Conservation (phyloP, 2,888 invertebrate genomes). For the Trimorus sp. region DNA sequence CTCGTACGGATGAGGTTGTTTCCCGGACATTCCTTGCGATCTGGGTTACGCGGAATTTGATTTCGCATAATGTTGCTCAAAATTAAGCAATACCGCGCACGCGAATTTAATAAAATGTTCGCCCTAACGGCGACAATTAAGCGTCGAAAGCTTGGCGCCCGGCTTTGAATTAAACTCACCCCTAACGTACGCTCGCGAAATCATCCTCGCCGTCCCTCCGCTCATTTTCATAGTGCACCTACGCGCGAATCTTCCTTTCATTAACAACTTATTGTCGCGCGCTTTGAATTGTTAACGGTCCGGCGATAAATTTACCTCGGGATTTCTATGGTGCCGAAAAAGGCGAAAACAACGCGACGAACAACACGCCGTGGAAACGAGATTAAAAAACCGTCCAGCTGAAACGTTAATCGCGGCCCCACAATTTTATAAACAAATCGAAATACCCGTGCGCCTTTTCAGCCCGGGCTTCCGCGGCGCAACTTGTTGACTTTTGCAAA, state of each 20-base stretch:
- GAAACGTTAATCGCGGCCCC: not conserved
- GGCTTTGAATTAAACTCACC: constrained; percentile 34
- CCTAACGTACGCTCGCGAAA: constrained; percentile 33
- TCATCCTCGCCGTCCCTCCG: constrained; percentile 30
- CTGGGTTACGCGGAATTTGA: not conserved
- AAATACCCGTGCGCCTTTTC: constrained; percentile 7
- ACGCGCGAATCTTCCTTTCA: constrained; percentile 21
- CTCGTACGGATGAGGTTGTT: too few relatives aligned
- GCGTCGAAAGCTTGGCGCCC: too few relatives aligned
- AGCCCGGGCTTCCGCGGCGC: constrained; percentile 30
- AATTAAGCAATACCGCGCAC: too few relatives aligned
- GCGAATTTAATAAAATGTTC: too few relatives aligned
- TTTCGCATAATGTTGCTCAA: constrained; percentile 2
- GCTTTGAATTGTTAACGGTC: constrained; percentile 25
- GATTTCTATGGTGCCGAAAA: too few relatives aligned
- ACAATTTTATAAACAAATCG: constrained; percentile 6
- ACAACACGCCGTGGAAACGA: not conserved
- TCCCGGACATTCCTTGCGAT: too few relatives aligned
- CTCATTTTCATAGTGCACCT: constrained; percentile 35
- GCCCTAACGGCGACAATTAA: too few relatives aligned
- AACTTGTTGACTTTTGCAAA: constrained; percentile 57
- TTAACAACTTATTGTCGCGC: constrained; percentile 30
- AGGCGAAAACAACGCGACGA: too few relatives aligned
- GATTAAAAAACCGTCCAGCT: not conserved
- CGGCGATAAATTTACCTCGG: not conserved